A percentile compares a stretch with the other conserved stretches of the same genome.
Conservation (phyloP, 2,113 vertebrate genomes). For the Ahaetulla prasina region DNA sequence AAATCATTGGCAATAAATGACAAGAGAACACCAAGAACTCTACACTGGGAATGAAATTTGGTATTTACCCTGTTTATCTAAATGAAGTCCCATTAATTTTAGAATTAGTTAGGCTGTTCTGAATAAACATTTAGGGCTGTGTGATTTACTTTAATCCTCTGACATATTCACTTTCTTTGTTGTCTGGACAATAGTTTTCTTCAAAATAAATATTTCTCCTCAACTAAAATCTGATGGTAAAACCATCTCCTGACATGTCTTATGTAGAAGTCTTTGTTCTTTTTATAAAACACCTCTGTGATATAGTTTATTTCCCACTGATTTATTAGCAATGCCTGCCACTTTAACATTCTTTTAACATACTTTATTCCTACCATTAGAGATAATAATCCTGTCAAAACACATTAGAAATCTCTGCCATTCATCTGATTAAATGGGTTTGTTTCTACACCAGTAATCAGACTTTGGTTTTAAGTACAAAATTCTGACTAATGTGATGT, state of each 20-base stretch:
- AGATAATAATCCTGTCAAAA: constrained; percentile 30
- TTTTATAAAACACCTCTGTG: constrained; percentile 16
- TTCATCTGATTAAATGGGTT: not conserved
- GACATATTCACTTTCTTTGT: constrained; percentile 42
- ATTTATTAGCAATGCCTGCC: constrained; percentile 52
- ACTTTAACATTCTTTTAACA: constrained; percentile 34
- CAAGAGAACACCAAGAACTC: not conserved
- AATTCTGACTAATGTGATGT: not conserved
- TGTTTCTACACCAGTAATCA: not conserved
- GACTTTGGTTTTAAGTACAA: not conserved
- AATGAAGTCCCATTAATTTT: not conserved
- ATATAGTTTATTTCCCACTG: constrained; percentile 45
- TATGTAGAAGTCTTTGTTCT: constrained; percentile 37
- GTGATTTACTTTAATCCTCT: constrained; percentile 35
- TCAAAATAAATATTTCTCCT: constrained; percentile 41
- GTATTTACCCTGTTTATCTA: not conserved
- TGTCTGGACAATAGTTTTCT: constrained; percentile 26
- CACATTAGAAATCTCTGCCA: constrained; percentile 40
- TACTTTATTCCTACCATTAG: constrained; percentile 45
- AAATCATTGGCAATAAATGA: not conserved
- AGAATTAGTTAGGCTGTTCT: not conserved
- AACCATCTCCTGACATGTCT: constrained; percentile 48
- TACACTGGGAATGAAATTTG: not conserved
- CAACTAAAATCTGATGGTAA: constrained; percentile 52
- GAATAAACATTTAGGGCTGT: not conserved